phyloP scores from a whole-genome alignment of 2,888 invertebrate genomes.

The Netelia inedita region DNA sequence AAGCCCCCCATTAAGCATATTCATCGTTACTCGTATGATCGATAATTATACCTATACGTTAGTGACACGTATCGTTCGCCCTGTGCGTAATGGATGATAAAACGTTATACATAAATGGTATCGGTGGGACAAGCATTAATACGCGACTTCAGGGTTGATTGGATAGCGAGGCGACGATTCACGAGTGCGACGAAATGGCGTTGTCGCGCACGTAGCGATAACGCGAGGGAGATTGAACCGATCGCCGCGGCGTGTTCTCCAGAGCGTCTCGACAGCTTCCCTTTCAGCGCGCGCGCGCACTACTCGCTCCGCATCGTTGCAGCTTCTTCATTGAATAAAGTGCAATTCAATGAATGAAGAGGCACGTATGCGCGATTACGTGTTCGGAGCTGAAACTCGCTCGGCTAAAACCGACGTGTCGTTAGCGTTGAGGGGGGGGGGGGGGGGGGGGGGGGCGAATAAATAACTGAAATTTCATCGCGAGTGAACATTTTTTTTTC shows the following conservation, averaged over 20 bases:
- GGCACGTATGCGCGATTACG: slow-evolving; percentile 3
- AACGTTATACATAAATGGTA: neutral
- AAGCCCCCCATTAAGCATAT: too few species aligned
- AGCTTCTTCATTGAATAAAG: slow-evolving; percentile 69
- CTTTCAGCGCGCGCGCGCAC: slow-evolving; percentile 67
- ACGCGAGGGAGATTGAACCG: slow-evolving; percentile 4
- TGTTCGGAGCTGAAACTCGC: slow-evolving; percentile 23
- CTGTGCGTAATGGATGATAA: too few species aligned
- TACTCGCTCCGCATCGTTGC: slow-evolving; percentile 25
- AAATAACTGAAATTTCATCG: neutral
- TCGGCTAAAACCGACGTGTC: neutral
- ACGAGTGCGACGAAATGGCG: slow-evolving; percentile 48
- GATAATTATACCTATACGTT: too few species aligned
- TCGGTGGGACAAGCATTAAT: neutral
- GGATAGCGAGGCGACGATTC: slow-evolving; percentile 64
- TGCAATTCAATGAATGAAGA: slow-evolving; percentile 74
- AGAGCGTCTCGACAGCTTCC: slow-evolving; percentile 75
- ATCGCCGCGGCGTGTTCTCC: slow-evolving; percentile 21
- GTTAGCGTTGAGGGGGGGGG: neutral
- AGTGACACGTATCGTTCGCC: too few species aligned
- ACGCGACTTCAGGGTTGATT: slow-evolving; percentile 23
- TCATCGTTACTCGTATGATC: too few species aligned
- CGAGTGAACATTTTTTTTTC: slow-evolving; percentile 4
- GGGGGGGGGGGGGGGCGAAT: neutral
- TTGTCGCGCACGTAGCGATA: slow-evolving; percentile 5